Percentiles rank a stretch among this genome's conserved stretches.
Conservation (phyloP, 2,888 invertebrate genomes). For the Drosophila tanythrix region DNA sequence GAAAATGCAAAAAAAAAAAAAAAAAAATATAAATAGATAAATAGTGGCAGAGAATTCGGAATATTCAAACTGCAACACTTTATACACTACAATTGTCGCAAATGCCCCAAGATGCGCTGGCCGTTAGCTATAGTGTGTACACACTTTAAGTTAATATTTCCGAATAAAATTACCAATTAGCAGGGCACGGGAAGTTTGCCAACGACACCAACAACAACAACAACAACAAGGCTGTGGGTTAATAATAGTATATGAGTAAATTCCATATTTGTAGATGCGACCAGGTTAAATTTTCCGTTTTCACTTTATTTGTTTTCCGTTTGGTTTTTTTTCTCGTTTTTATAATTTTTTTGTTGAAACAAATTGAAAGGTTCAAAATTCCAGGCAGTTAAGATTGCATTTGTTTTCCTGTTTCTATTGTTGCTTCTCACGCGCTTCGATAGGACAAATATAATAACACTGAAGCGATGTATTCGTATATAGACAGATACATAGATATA, state of each 20-base stretch:
- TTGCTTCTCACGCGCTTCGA: neutral
- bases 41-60: neutral
- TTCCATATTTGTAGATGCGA: constrained; percentile 18
- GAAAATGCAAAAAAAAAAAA: neutral
- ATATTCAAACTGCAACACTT: neutral
- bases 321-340: constrained; percentile 1
- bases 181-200: constrained; percentile 65
- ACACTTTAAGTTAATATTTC: constrained; percentile 26
- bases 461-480: neutral
- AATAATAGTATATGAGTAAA: neutral
- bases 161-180: constrained; percentile 55
- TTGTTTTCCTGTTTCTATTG: constrained; percentile 3
- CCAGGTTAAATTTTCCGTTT: constrained; percentile 24
- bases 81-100: neutral
- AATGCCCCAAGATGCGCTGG: neutral
- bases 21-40: neutral
- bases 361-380: constrained; percentile 46
- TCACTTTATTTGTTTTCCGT: constrained; percentile 30
- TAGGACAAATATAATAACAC: constrained; percentile 7
- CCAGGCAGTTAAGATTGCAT: constrained; percentile 9
- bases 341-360: constrained; percentile 35
- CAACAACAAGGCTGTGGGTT: neutral
- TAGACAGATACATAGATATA: neutral
- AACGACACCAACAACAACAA: constrained; percentile 16
- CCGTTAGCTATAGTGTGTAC: neutral